Percentiles rank a stretch among this genome's conserved stretches.
Evolutionary conservation across 2,888 invertebrate genomes (phyloP).

Genomic region (Isoperla grammatica): DNA sequence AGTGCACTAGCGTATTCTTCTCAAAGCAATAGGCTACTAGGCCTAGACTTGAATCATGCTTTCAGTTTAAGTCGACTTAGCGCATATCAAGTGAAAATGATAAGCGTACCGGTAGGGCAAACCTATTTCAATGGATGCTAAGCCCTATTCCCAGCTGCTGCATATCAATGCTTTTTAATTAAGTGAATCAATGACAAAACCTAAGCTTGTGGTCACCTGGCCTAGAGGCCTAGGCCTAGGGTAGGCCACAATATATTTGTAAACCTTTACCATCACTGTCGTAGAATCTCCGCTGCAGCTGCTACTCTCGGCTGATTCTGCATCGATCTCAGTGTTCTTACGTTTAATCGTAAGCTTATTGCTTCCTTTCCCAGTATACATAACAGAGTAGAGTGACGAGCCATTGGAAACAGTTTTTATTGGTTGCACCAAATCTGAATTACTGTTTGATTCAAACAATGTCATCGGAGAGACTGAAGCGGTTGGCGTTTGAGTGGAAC

Average conservation of each 20-base stretch:
- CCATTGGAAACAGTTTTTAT: conserved; percentile 49
- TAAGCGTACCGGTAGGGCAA: no score
- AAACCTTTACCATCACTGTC: conserved; percentile 42
- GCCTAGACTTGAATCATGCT: no score
- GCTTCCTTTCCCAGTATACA: conserved; percentile 67
- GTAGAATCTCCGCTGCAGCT: conserved; percentile 41
- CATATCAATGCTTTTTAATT: no score
- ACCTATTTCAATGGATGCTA: no score
- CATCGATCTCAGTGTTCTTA: conserved; percentile 50
- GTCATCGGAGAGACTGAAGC: conserved; percentile 40
- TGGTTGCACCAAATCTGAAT: conserved; percentile 38
- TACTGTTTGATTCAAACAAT: conserved; percentile 36
- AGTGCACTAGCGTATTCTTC: no score
- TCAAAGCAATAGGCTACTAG: no score
- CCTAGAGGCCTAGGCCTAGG: no score
- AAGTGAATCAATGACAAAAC: no score
- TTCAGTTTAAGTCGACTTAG: no score
- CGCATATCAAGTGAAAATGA: no score
- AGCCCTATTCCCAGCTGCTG: no score
- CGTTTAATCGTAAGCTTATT: conserved; percentile 80
- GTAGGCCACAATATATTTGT: not conserved
- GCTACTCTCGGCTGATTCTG: conserved; percentile 21
- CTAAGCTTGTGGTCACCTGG: no score
- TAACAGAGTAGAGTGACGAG: conserved; percentile 66
- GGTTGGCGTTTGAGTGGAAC: conserved; percentile 48